Evolutionary conservation across 2,888 invertebrate species (phyloP).

Genomic region (Euplexia lucipara): DNA sequence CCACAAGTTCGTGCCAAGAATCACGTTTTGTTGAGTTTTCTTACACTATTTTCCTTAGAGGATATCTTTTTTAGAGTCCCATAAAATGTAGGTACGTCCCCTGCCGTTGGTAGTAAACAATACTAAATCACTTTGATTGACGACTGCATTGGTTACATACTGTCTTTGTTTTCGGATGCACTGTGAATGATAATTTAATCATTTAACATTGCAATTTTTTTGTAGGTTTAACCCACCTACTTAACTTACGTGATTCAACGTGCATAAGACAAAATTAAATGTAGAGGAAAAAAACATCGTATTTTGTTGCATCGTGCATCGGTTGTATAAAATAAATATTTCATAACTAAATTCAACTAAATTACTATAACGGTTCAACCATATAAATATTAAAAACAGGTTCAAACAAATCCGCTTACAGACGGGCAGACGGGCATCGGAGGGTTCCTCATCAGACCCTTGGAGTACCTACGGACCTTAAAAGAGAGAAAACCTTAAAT

Average conservation of each 20-base stretch:
- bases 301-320: too few relatives aligned
- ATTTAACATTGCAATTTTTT: slow-evolving; percentile 5
- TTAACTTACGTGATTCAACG: not conserved
- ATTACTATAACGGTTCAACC: too few relatives aligned
- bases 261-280: not conserved
- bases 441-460: too few relatives aligned
- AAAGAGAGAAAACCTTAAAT: too few relatives aligned
- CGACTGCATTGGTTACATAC: not conserved
- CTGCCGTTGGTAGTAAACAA: not conserved
- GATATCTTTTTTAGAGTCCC: not conserved
- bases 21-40: too few relatives aligned
- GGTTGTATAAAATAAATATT: too few relatives aligned
- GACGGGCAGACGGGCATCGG: too few relatives aligned
- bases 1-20: slow-evolving; percentile 17
- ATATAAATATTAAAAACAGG: too few relatives aligned
- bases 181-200: slow-evolving; percentile 26
- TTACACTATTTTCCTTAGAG: slow-evolving; percentile 1
- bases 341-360: too few relatives aligned
- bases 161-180: slow-evolving; percentile 11
- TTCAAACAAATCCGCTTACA: too few relatives aligned
- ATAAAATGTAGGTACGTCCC: not conserved
- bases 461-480: too few relatives aligned
- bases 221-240: too few relatives aligned
- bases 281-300: slow-evolving; percentile 15
- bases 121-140: slow-evolving; percentile 32